phyloP scores from a whole-genome alignment of 2,797 vertebrate genomes.

The Champsocephalus gunnari region DNA sequence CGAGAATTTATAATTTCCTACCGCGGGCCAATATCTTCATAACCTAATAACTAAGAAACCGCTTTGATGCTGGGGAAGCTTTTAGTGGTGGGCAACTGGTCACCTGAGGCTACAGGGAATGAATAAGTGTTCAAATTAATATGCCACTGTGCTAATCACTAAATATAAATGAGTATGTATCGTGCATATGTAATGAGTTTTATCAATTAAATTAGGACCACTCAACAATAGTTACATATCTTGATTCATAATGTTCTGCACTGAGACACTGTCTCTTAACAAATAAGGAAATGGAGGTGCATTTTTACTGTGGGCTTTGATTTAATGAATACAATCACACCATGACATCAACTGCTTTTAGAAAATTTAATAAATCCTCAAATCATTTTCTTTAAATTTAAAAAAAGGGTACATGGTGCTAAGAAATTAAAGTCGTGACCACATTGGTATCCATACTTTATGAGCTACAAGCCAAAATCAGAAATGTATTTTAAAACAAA shows the following conservation, averaged over 20 bases:
- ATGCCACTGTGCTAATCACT: background rate
- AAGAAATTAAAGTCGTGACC: background rate
- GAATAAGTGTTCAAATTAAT: constrained; percentile 23
- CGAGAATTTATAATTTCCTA: constrained; percentile 67
- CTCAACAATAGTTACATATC: background rate
- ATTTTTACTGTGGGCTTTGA: background rate
- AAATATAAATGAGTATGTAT: background rate
- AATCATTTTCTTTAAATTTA: background rate
- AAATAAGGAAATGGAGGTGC: background rate
- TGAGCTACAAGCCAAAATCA: constrained; percentile 5
- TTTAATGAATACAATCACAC: background rate
- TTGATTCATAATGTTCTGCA: background rate
- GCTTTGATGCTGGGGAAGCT: constrained; percentile 35
- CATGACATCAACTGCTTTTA: background rate
- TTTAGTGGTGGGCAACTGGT: constrained; percentile 24
- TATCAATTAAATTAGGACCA: background rate
- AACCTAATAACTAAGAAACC: constrained; percentile 54
- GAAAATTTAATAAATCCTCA: background rate
- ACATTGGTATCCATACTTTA: background rate
- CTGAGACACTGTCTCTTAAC: background rate
- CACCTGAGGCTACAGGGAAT: constrained; percentile 25
- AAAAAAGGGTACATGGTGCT: background rate
- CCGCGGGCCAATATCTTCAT: constrained; percentile 57
- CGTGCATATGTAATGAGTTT: background rate
- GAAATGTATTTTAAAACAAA: background rate